Conservation (phyloP, 2,888 invertebrate genomes). For the Dryadula phaetusa region DNA sequence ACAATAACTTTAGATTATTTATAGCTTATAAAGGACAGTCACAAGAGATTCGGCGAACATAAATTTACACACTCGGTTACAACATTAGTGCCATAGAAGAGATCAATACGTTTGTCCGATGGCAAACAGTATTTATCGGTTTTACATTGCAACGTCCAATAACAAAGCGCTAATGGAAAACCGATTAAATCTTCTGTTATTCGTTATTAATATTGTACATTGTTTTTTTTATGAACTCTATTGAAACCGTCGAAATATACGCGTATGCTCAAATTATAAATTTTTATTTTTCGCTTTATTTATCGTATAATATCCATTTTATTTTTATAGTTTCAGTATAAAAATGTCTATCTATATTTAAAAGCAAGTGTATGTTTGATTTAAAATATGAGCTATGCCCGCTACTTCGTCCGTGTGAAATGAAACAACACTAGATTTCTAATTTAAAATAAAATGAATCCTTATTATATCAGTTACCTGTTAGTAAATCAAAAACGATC, state of each 20-base stretch:
- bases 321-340: too few species aligned
- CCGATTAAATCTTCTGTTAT: conserved; percentile 13
- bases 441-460: too few species aligned
- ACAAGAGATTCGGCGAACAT: neutral
- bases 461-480: too few species aligned
- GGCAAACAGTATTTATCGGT: conserved; percentile 21
- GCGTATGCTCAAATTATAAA: neutral
- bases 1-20: too few species aligned
- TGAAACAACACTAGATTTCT: too few species aligned
- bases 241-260: neutral
- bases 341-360: too few species aligned
- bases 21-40: neutral
- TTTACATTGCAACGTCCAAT: conserved; percentile 17
- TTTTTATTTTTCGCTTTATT: neutral
- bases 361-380: too few species aligned
- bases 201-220: neutral
- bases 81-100: neutral
- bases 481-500: too few species aligned
- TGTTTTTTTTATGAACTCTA: conserved; percentile 1
- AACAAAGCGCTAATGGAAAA: conserved; percentile 14
- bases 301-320: too few species aligned
- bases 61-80: neutral
- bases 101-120: conserved; percentile 16
- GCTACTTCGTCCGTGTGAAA: too few species aligned
- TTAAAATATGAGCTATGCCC: too few species aligned